phyloP scores from a whole-genome alignment of 2,797 vertebrate species.

The Rhinogobio ventralis region DNA sequence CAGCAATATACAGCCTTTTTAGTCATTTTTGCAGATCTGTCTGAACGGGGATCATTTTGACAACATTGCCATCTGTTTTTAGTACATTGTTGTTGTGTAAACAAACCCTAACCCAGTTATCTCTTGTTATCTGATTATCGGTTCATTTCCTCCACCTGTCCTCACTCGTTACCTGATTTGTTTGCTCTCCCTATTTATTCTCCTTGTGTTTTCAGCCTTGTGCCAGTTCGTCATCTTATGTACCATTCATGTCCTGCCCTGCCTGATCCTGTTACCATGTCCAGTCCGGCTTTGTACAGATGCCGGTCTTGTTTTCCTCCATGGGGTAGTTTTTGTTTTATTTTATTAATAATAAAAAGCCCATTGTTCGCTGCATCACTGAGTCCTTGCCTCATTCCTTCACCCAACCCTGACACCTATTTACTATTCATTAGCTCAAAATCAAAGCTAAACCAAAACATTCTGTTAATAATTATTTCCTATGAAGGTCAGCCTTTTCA shows the following conservation, averaged over 20 bases:
- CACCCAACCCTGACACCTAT: background rate
- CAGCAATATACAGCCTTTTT: no score
- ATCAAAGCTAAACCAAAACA: background rate
- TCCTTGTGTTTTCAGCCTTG: background rate
- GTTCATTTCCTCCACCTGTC: background rate
- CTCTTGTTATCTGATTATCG: background rate
- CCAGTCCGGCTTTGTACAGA: no score
- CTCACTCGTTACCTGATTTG: background rate
- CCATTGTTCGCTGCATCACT: no score
- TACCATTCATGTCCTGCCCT: background rate
- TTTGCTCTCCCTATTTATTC: background rate
- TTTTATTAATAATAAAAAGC: no score
- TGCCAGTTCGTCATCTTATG: background rate
- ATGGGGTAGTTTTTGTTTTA: background rate
- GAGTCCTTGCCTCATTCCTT: background rate
- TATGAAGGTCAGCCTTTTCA: background rate
- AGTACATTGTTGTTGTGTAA: no score
- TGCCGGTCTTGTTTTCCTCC: no score
- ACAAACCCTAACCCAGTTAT: no score
- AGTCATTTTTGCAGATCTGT: no score
- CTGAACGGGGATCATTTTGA: no score
- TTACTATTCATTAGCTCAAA: slow-evolving; percentile 1
- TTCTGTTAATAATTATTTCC: background rate
- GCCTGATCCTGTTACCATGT: background rate
- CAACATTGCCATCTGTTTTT: no score